These are phyloP conservation scores for Gisinianus flammeolus DNA, from an alignment of 2,888 invertebrate genomes.

Conservation along the genomic window DNA sequence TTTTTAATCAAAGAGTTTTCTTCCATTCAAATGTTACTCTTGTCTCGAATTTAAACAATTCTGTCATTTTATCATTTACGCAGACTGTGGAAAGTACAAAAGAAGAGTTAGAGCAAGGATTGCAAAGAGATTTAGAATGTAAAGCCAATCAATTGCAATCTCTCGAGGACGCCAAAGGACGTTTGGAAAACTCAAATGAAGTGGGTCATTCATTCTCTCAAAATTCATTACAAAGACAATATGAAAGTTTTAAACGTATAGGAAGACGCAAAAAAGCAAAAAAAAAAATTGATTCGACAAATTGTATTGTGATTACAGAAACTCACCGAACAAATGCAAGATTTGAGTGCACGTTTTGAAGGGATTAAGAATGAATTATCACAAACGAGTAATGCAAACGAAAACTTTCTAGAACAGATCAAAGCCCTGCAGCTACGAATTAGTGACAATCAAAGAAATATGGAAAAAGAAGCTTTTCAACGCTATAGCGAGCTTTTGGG, in stretches of 20 bases:
- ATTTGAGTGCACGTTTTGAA: conserved; percentile 68
- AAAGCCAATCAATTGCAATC: conserved; percentile 45
- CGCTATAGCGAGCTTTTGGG: conserved; percentile 56
- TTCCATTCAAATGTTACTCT: too few relatives aligned
- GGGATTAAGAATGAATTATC: conserved; percentile 64
- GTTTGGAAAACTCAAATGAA: conserved; percentile 48
- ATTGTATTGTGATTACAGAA: conserved; percentile 63
- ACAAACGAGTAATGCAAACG: conserved; percentile 44
- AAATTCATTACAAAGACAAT: too few relatives aligned
- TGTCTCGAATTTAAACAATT: too few relatives aligned
- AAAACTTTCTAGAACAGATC: conserved; percentile 49
- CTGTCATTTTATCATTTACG: background rate
- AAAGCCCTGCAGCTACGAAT: conserved; percentile 52
- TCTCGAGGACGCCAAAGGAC: conserved; percentile 40
- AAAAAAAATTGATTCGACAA: too few relatives aligned
- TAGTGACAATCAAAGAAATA: conserved; percentile 53
- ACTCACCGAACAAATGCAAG: conserved; percentile 71
- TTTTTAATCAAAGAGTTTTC: too few relatives aligned
- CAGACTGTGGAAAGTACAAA: conserved; percentile 53
- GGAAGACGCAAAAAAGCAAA: too few relatives aligned
- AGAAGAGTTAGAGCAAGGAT: conserved; percentile 45
- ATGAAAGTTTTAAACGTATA: too few relatives aligned
- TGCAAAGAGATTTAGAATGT: conserved; percentile 47
- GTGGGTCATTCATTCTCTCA: conserved; percentile 33
- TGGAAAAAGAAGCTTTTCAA: conserved; percentile 51